A percentile compares a stretch with the other conserved stretches of the same genome.
phyloP scores from a whole-genome alignment of 2,888 invertebrate genomes.

The Ariolimax columbianus region DNA sequence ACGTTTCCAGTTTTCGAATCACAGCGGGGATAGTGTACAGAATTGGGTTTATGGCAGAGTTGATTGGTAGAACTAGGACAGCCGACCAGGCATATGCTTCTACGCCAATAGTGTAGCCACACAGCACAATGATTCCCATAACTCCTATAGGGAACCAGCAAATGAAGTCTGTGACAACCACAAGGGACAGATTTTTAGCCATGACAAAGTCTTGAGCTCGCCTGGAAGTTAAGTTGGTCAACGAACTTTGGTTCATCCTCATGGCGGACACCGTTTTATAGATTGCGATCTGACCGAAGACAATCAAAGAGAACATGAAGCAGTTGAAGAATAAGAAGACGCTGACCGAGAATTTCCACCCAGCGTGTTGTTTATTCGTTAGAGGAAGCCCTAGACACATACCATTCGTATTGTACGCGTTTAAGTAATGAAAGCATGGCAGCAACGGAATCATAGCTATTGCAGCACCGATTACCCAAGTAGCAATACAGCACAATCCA shows the following conservation, averaged over 20 bases:
- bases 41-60: conserved; percentile 15
- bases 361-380: conserved; percentile 70
- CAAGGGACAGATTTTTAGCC: conserved; percentile 69
- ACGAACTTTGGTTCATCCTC: not conserved
- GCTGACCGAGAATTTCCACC: conserved; percentile 71
- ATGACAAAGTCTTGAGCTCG: conserved; percentile 60
- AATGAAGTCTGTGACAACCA: conserved; percentile 69
- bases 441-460: conserved; percentile 73
- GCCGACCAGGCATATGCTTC: conserved; percentile 10
- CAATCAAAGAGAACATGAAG: conserved; percentile 10
- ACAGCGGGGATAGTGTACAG: conserved; percentile 4
- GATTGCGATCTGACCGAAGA: not conserved
- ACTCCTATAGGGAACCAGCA: conserved; percentile 69
- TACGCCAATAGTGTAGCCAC: not conserved
- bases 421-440: conserved; percentile 44
- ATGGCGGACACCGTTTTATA: conserved; percentile 6
- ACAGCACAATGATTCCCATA: conserved; percentile 32
- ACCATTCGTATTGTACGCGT: conserved; percentile 55
- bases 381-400: conserved; percentile 77
- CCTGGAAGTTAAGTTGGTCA: conserved; percentile 28
- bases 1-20: not conserved
- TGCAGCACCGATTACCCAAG: conserved; percentile 56
- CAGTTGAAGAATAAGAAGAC: conserved; percentile 16
- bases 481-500: not conserved
- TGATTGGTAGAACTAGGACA: conserved; percentile 13